phyloP scores from a whole-genome alignment of 2,113 vertebrate species.

The Jaculus jaculus region DNA sequence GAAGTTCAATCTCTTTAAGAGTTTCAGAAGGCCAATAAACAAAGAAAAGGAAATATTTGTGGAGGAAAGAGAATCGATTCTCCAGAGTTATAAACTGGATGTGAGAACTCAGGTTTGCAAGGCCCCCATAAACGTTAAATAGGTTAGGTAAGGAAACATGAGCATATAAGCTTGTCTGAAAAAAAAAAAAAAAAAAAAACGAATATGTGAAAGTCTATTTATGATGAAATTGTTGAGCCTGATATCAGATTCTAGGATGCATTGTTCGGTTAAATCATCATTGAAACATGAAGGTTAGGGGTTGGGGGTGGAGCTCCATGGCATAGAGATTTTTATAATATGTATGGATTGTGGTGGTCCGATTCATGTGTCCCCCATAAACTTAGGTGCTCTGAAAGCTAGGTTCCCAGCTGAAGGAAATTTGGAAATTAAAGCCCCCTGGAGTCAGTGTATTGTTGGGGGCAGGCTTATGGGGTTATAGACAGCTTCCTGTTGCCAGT shows the following conservation, averaged over 20 bases:
- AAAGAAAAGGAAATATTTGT: neutral
- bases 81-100: neutral
- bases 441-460: too few species aligned
- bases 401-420: too few species aligned
- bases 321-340: neutral
- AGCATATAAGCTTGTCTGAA: neutral
- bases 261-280: neutral
- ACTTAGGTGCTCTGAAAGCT: too few species aligned
- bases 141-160: neutral
- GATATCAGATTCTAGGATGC: neutral
- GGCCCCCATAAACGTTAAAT: neutral
- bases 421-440: too few species aligned
- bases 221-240: neutral
- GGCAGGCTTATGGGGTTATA: too few species aligned
- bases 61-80: neutral
- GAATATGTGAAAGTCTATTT: fast-evolving
- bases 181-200: too few species aligned
- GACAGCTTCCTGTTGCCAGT: too few species aligned
- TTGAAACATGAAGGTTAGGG: neutral
- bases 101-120: neutral
- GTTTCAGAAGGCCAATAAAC: neutral
- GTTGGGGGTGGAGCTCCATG: neutral
- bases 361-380: too few species aligned
- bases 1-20: neutral
- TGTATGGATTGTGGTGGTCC: neutral